Conservation (phyloP, 2,888 invertebrate species). For the Artemia sinica region DNA sequence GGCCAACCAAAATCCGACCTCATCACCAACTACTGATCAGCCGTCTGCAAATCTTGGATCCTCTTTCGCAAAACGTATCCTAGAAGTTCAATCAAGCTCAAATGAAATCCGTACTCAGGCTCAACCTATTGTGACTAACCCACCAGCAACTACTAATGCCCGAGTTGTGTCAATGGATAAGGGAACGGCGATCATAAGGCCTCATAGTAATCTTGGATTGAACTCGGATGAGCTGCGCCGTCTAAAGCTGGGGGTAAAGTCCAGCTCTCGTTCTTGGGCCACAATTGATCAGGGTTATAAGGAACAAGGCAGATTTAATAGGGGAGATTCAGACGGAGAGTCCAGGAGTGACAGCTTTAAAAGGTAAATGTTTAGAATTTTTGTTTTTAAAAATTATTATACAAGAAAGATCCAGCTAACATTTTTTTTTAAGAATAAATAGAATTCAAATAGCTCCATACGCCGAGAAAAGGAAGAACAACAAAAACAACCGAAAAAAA, state of each 20-base stretch:
- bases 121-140: neutral
- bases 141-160: conserved; percentile 7
- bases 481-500: no score
- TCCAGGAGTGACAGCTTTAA: no score
- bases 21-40: neutral
- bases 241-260: neutral
- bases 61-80: neutral
- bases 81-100: neutral
- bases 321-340: no score
- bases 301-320: neutral
- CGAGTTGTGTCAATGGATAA: neutral
- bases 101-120: neutral
- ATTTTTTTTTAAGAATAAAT: no score
- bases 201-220: conserved; percentile 9
- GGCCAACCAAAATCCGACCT: neutral
- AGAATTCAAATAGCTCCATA: no score
- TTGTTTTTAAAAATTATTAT: no score
- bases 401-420: no score
- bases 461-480: no score
- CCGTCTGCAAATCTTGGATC: neutral
- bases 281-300: neutral
- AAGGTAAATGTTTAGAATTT: no score
- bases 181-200: neutral
- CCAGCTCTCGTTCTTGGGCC: neutral
- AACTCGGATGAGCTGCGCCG: neutral